phyloP scores from a whole-genome alignment of 2,888 invertebrate genomes.

The Heliconius sara region DNA sequence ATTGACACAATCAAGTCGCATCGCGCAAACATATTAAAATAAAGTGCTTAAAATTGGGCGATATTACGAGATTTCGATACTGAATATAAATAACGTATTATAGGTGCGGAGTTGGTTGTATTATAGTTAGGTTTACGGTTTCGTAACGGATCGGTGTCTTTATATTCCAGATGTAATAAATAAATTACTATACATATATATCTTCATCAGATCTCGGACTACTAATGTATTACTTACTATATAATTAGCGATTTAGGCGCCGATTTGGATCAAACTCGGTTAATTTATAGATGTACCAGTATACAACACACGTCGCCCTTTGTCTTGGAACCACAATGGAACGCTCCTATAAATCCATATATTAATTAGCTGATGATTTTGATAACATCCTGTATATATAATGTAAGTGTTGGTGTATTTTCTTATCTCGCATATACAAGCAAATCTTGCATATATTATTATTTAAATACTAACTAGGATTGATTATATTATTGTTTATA shows the following conservation, averaged over 20 bases:
- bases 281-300: slow-evolving; percentile 41
- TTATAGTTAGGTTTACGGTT: not conserved
- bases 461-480: not conserved
- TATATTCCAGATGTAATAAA: too few species aligned
- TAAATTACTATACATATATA: not conserved
- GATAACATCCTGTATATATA: not conserved
- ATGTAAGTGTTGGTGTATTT: not conserved
- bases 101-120: not conserved
- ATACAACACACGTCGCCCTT: slow-evolving; percentile 28
- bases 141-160: too few species aligned
- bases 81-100: slow-evolving; percentile 26
- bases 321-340: slow-evolving; percentile 32
- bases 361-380: slow-evolving; percentile 29
- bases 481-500: not conserved
- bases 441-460: not conserved
- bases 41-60: slow-evolving; percentile 23
- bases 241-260: slow-evolving; percentile 43
- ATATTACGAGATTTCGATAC: slow-evolving; percentile 21
- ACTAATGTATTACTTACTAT: slow-evolving; percentile 33
- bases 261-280: slow-evolving; percentile 40
- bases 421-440: slow-evolving; percentile 8
- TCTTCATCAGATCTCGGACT: slow-evolving; percentile 4
- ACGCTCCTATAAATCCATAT: slow-evolving; percentile 21
- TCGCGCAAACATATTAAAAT: slow-evolving; percentile 34
- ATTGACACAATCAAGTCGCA: slow-evolving; percentile 31